These are phyloP conservation scores for Myotis daubentonii DNA, from an alignment of 2,797 vertebrate genomes.

Conservation along the genomic window DNA sequence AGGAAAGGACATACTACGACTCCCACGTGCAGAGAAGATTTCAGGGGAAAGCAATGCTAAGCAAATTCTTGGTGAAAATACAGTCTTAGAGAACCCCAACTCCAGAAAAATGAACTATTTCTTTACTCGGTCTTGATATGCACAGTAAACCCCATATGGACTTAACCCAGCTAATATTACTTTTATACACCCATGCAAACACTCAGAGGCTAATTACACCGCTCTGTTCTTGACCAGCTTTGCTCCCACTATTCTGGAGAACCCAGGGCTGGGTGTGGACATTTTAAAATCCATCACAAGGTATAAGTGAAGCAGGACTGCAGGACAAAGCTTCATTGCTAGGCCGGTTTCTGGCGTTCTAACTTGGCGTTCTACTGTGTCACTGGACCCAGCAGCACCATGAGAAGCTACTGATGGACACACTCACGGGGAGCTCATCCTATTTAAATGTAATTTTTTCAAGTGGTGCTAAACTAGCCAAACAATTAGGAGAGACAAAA, in stretches of 20 bases:
- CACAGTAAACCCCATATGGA: neutral
- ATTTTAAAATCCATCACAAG: neutral
- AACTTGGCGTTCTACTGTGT: neutral
- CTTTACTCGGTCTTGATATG: neutral
- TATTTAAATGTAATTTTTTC: neutral
- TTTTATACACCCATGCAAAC: neutral
- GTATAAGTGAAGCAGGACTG: neutral
- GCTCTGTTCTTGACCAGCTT: neutral
- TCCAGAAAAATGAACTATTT: neutral
- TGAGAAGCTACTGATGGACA: neutral
- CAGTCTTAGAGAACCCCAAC: neutral
- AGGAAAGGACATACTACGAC: neutral
- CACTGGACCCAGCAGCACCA: neutral
- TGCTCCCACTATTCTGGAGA: neutral
- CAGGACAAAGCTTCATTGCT: neutral
- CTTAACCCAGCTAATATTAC: neutral
- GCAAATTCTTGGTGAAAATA: conserved; percentile 3
- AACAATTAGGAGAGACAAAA: conserved; percentile 20
- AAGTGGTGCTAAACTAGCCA: neutral
- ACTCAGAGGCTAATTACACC: neutral
- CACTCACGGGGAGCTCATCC: neutral
- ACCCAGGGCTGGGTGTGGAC: neutral
- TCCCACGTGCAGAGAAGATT: neutral
- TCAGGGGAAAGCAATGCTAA: neutral
- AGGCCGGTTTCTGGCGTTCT: neutral